Conservation (phyloP, 53 echinoderm and acorn worm species). For the Echinometra lucunter region DNA sequence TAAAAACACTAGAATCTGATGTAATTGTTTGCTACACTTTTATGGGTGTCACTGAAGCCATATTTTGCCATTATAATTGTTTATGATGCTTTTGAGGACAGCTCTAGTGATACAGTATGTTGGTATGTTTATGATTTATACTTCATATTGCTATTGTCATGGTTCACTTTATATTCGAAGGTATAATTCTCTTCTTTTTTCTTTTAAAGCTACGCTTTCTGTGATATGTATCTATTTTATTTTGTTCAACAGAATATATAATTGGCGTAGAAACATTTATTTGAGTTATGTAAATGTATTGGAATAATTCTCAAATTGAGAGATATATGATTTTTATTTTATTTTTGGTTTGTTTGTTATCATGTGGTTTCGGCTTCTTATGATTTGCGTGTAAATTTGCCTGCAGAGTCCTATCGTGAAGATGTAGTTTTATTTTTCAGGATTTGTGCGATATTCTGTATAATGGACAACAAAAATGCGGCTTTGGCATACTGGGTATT, state of each 20-base stretch:
- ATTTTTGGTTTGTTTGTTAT: conserved; percentile 9
- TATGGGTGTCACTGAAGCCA: conserved; percentile 18
- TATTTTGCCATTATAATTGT: conserved; percentile 31
- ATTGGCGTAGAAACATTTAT: neutral
- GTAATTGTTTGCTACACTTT: neutral
- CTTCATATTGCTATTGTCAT: neutral
- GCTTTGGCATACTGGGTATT: neutral
- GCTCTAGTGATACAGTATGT: neutral
- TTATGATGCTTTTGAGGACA: neutral
- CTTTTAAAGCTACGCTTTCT: conserved; percentile 1
- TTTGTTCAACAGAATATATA: neutral
- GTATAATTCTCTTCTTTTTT: neutral
- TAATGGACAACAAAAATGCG: neutral
- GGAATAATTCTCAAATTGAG: conserved; percentile 34
- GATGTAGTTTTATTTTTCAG: conserved; percentile 19
- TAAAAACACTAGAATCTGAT: neutral
- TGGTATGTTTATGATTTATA: neutral
- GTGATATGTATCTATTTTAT: neutral
- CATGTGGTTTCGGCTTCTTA: neutral
- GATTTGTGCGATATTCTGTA: conserved; percentile 30
- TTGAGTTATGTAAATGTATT: conserved; percentile 1
- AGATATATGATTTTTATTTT: neutral
- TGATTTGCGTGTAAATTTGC: conserved; percentile 55
- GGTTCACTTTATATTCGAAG: neutral
- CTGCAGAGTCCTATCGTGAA: conserved; percentile 5